These are phyloP conservation scores for Cydia pomonella DNA, from an alignment of 1,140 invertebrate species.

Conservation along the genomic window DNA sequence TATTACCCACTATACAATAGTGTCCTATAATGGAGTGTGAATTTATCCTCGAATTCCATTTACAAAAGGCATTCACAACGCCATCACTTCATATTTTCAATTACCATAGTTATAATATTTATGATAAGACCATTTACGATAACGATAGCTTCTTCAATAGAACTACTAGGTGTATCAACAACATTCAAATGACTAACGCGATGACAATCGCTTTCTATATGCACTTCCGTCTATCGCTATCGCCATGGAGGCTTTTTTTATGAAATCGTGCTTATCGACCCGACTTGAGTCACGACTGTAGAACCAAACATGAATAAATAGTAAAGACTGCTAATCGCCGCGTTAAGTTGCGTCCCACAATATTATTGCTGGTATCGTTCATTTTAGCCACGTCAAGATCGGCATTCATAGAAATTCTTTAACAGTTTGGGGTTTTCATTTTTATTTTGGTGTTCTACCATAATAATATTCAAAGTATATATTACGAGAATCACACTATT, in stretches of 20 bases:
- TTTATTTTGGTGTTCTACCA: too few species aligned
- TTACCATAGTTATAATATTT: background rate
- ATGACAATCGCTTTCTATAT: slow-evolving; percentile 25
- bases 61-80: background rate
- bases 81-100: background rate
- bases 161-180: slow-evolving; percentile 13
- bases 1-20: too few species aligned
- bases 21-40: too few species aligned
- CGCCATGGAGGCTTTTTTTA: background rate
- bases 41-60: too few species aligned
- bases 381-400: too few species aligned
- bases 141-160: slow-evolving; percentile 16
- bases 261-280: slow-evolving; percentile 19
- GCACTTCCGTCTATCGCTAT: slow-evolving; percentile 20
- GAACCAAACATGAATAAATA: background rate
- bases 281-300: background rate
- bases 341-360: too few species aligned
- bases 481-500: too few species aligned
- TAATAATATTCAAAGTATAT: too few species aligned
- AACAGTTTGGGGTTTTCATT: too few species aligned
- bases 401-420: too few species aligned
- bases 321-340: background rate
- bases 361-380: too few species aligned
- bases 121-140: background rate
- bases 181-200: slow-evolving; percentile 29